Base-by-base conservation (phyloP, 2,797 vertebrate genomes). In the Spinus olivaceus region DNA sequence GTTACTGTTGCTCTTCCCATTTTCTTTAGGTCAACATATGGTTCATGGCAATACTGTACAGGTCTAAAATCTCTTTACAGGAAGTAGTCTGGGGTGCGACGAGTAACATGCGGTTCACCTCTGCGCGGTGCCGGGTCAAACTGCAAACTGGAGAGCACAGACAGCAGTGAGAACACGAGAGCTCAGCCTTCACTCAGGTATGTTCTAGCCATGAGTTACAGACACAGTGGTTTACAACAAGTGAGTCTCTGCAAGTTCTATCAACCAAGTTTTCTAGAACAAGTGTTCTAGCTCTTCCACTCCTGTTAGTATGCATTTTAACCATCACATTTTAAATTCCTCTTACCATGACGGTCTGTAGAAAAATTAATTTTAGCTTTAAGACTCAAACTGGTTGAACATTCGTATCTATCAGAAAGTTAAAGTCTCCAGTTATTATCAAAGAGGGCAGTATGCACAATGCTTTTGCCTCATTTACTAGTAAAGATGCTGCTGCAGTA, bases 41-140 rank as follows among this genome's bases (percentile, higher is more conserved):
- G 98, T 97, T 98, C 97, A 98, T 98, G 98, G 98, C 98, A 98
- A 98, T 98, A 98, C 98, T 98, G 98, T 98, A 98, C 98, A 98
- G 97, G 97, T 97, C 96, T 96, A 97, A 98, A 97, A 96, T 98
- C 95, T 97, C 92, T 97, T 99, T 98, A 99, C 98, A 99, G 98
- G 98, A 99, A 99, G 98, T 99, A 99, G 97, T 99, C 99, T 86
- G 99, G 99, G 94, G 99, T 99, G 92, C 99, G 99, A 85, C 99
- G 99, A 78, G 99, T 99, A 71, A 99, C 99, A 30, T 99, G 99
- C 81, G 99, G 99, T 85, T 99, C 99, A 77, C 99, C 99, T 98
- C 99, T 98, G 78, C 99, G 99, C 32, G 99, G 99, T 2, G 99
- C 99, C 2, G 99, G 99, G 90, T 99, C 99, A 70, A 99, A 99